These are phyloP conservation scores for Zaprionus camerounensis DNA, from an alignment of 1,140 invertebrate genomes.

Conservation along the genomic window DNA sequence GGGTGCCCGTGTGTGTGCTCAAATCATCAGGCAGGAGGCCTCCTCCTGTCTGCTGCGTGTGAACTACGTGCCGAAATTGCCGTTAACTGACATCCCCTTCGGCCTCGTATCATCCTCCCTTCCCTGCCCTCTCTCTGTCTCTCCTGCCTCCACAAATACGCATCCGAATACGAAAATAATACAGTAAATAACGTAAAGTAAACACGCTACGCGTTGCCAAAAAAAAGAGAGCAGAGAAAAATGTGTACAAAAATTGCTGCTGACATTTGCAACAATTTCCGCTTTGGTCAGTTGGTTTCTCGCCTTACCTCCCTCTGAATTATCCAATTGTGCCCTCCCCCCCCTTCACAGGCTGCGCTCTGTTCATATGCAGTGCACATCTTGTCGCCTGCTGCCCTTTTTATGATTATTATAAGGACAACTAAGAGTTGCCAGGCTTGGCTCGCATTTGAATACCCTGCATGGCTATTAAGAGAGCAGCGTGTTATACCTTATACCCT, in stretches of 20 bases:
- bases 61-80: slow-evolving; percentile 60
- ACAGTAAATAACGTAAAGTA: slow-evolving; percentile 67
- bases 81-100: slow-evolving; percentile 41
- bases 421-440: too few relatives aligned
- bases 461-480: not conserved
- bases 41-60: slow-evolving; percentile 19
- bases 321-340: not conserved
- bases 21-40: slow-evolving; percentile 48
- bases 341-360: not conserved
- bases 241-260: slow-evolving; percentile 56
- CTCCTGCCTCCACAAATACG: not conserved
- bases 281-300: slow-evolving; percentile 62
- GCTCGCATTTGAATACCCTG: slow-evolving; percentile 9
- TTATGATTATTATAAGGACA: slow-evolving; percentile 76
- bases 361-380: slow-evolving; percentile 60
- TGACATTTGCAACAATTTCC: slow-evolving; percentile 82
- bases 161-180: slow-evolving; percentile 44
- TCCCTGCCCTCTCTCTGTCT: not conserved
- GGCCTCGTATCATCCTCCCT: not conserved
- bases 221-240: slow-evolving; percentile 1
- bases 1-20: slow-evolving; percentile 13
- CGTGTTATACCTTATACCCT: not conserved
- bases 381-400: slow-evolving; percentile 54
- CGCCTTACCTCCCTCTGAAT: not conserved
- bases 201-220: slow-evolving; percentile 50